phyloP scores from a whole-genome alignment of 2,113 vertebrate species.

The Mus pahari region DNA sequence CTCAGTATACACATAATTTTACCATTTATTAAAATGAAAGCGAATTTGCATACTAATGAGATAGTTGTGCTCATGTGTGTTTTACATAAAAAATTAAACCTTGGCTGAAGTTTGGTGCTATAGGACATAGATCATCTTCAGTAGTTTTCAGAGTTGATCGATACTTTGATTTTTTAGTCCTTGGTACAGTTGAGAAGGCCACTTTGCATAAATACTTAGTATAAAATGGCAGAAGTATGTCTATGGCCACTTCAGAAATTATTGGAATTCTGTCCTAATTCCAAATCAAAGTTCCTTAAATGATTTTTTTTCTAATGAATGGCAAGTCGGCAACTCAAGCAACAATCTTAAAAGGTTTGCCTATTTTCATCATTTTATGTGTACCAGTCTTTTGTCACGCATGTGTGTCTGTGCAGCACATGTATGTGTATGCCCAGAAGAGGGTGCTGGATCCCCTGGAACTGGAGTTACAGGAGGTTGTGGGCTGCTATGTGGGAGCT shows the following conservation, averaged over 20 bases:
- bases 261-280: neutral
- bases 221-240: neutral
- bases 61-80: neutral
- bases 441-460: no score
- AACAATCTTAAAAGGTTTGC: neutral
- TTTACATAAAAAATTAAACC: constrained; percentile 8
- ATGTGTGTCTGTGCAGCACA: neutral
- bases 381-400: neutral
- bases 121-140: neutral
- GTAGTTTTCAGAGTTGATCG: neutral
- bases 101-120: neutral
- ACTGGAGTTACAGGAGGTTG: no score
- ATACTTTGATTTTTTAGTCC: neutral
- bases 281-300: neutral
- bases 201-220: neutral
- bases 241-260: neutral
- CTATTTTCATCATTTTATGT: neutral
- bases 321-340: neutral
- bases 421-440: neutral
- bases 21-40: constrained; percentile 16
- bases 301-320: neutral
- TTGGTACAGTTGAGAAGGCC: neutral
- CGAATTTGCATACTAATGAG: neutral
- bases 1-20: neutral
- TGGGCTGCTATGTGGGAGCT: neutral